These are phyloP conservation scores for Orussus abietinus DNA, from an alignment of 1,140 invertebrate species.

Conservation along the genomic window DNA sequence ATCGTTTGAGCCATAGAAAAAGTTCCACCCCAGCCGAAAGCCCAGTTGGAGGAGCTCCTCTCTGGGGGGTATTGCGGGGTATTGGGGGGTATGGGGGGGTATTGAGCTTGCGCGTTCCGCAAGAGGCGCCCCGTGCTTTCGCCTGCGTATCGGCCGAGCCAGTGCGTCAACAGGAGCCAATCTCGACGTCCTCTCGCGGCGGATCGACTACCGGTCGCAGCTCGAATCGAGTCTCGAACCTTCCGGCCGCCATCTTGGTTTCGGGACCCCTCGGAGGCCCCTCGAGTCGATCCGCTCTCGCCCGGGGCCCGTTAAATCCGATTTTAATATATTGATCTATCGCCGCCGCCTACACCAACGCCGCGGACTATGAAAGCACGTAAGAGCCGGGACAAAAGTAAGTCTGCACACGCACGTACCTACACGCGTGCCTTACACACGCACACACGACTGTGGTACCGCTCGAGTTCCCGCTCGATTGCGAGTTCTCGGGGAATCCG, in stretches of 20 bases:
- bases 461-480: slow-evolving; percentile 32
- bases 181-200: not conserved
- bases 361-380: slow-evolving; percentile 20
- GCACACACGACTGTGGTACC: slow-evolving; percentile 29
- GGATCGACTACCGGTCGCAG: too few relatives aligned
- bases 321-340: too few relatives aligned
- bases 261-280: too few relatives aligned
- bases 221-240: too few relatives aligned
- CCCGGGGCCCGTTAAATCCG: too few relatives aligned
- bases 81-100: slow-evolving; percentile 22
- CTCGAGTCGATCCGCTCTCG: slow-evolving; percentile 1
- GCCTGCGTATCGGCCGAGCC: slow-evolving; percentile 16
- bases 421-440: slow-evolving; percentile 13
- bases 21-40: too few relatives aligned
- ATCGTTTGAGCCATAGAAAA: too few relatives aligned
- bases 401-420: slow-evolving; percentile 25
- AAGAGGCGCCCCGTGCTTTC: slow-evolving; percentile 31
- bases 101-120: slow-evolving; percentile 32
- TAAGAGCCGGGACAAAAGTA: slow-evolving; percentile 47
- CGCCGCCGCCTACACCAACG: slow-evolving; percentile 8
- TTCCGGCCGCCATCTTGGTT: too few relatives aligned
- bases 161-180: not conserved
- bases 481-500: too few relatives aligned
- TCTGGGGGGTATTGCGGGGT: too few relatives aligned
- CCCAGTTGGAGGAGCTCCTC: too few relatives aligned